These are phyloP conservation scores for Lophius piscatorius DNA, from an alignment of 2,113 vertebrate genomes.

Conservation along the genomic window DNA sequence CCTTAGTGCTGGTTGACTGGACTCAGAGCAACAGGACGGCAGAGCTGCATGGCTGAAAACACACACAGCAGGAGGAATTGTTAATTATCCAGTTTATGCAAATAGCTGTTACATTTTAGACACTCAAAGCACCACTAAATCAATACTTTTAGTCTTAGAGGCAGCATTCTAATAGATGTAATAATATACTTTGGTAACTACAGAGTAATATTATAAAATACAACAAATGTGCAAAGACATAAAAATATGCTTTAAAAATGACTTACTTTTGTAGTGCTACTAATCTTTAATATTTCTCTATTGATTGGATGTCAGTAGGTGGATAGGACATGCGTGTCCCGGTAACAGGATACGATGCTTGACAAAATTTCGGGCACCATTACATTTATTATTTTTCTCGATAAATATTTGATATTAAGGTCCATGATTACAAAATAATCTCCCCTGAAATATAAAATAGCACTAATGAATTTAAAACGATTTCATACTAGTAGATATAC, in stretches of 20 bases:
- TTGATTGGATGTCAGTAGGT: slow-evolving; percentile 43
- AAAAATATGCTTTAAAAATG: background rate
- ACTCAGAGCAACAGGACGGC: slow-evolving; percentile 52
- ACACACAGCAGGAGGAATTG: slow-evolving; percentile 12
- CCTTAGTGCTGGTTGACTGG: slow-evolving; percentile 58
- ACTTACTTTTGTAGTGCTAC: slow-evolving; percentile 14
- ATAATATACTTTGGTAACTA: background rate
- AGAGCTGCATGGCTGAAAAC: slow-evolving; percentile 53
- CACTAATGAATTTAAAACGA: too few species aligned
- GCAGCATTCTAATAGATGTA: background rate
- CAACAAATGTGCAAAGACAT: background rate
- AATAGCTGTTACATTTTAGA: background rate
- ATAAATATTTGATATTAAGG: background rate
- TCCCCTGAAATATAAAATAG: too few species aligned
- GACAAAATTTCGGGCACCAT: slow-evolving; percentile 11
- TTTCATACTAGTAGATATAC: too few species aligned
- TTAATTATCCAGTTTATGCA: slow-evolving; percentile 23
- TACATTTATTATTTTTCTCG: slow-evolving; percentile 1
- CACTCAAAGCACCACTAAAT: too few species aligned
- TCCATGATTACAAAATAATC: too few species aligned
- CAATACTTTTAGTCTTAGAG: too few species aligned
- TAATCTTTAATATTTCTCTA: too few species aligned
- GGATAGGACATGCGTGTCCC: slow-evolving; percentile 47
- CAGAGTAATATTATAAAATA: background rate
- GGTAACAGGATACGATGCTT: slow-evolving; percentile 21